A percentile compares a stretch with the other conserved stretches of the same genome.
These are phyloP conservation scores for Phortica magna DNA, from an alignment of 2,888 invertebrate genomes.

Conservation along the genomic window DNA sequence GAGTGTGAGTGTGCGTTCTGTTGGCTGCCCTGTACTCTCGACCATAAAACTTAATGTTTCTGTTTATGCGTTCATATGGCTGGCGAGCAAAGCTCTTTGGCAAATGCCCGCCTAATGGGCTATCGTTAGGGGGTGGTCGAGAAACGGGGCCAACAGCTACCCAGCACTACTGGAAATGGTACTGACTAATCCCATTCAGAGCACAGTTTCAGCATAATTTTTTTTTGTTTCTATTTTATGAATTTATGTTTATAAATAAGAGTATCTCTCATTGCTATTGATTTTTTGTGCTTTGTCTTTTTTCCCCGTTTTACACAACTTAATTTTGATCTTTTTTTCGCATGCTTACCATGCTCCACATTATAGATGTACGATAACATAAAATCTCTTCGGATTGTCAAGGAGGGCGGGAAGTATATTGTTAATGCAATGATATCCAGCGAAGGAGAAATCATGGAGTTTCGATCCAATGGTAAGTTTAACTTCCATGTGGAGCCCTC, in stretches of 20 bases:
- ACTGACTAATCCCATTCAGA: slow-evolving; percentile 50
- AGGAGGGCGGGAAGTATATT: slow-evolving; percentile 83
- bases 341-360: background rate
- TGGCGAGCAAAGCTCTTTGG: slow-evolving; percentile 29
- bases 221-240: slow-evolving; percentile 57
- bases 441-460: slow-evolving; percentile 93
- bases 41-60: slow-evolving; percentile 73
- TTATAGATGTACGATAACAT: slow-evolving; percentile 94
- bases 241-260: slow-evolving; percentile 71
- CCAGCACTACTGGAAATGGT: slow-evolving; percentile 62
- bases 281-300: slow-evolving; percentile 52
- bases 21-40: slow-evolving; percentile 41
- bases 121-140: background rate
- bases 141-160: slow-evolving; percentile 1
- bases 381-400: slow-evolving; percentile 84
- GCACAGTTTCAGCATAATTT: slow-evolving; percentile 9
- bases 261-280: slow-evolving; percentile 55
- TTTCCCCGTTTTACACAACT: slow-evolving; percentile 8
- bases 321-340: background rate
- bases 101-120: too few relatives aligned
- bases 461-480: slow-evolving; percentile 80
- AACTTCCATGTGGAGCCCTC: background rate
- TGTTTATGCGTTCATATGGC: slow-evolving; percentile 70
- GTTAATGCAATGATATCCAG: slow-evolving; percentile 92
- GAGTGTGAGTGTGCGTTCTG: slow-evolving; percentile 37